phyloP scores from a whole-genome alignment of 1,140 invertebrate genomes.

The Neotoxoptera formosana region DNA sequence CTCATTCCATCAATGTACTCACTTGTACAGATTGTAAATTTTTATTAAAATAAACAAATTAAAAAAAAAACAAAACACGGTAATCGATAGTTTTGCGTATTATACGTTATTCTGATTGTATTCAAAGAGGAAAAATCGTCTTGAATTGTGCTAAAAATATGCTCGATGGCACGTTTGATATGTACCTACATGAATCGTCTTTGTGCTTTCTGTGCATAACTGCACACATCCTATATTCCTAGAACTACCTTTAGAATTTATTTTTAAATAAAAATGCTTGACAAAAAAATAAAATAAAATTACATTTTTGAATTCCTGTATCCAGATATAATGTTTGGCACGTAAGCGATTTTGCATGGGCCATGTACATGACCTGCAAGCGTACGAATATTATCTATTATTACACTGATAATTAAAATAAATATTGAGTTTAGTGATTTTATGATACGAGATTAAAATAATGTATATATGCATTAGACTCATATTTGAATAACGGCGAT shows the following conservation, averaged over 20 bases:
- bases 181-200: neutral
- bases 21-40: no score
- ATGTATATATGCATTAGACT: neutral
- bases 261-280: neutral
- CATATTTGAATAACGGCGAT: no score
- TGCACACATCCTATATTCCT: neutral
- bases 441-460: neutral
- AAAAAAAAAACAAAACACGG: no score
- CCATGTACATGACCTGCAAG: no score
- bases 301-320: neutral
- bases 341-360: no score
- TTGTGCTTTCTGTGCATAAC: neutral
- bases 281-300: neutral
- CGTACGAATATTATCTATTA: neutral
- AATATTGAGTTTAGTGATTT: neutral
- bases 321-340: neutral
- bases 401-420: neutral
- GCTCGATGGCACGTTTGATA: neutral
- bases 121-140: no score
- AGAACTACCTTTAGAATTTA: neutral
- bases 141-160: no score
- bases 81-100: no score
- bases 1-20: no score
- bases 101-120: no score
- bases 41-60: no score